Base-by-base conservation (phyloP, 92 coral and sea anemone species). In the Epizoanthus ramosus region DNA sequence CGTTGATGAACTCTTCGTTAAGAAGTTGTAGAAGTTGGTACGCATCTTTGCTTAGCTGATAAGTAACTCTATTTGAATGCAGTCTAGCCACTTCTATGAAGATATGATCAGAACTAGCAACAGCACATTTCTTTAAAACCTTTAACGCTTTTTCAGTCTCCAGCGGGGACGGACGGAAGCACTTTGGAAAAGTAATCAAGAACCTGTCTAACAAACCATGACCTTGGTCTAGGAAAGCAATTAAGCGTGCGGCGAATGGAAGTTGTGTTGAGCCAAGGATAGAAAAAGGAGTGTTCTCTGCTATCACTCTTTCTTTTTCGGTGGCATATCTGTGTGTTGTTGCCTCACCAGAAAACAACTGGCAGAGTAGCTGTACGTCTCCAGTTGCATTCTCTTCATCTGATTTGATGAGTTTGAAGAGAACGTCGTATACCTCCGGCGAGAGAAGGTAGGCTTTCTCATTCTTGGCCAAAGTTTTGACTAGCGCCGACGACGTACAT, bases 191-290 rank as follows among this genome's bases (percentile, higher is more conserved):
- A 6, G 85, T 68, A 3, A 88, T 58, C 63, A 84, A 16, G 39
- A 88, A 79, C 8, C 91, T 77, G 71, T 88, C 86, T 4, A 88
- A 9, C 4, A 88, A 69, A 64, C 91, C 88, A 25, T 73, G 79
- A 24, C 88, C 91, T 52, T 71, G 85, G 59, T 88, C 86, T 15
- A 88, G 24, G 2, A 58, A 68, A 35, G 83, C 12, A 22, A 84
- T 52, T 2, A 88, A 69, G 12, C 83, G 65, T 8, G 83, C 80
- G 52, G 83, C 86, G 28, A 35, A 71, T 21, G 79, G 85, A 10
- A 88, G 45, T 59, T 88, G 91, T 1, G 88, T 79, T 3, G 85
- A 33, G 8, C 87, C 91, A 5, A 84, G 17, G 68, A 88, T 84
- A 15, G 79, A 79, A 47, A 84, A 84, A 3, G 91, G 91, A 3